These are phyloP conservation scores for Rutpela maculata DNA, from an alignment of 2,888 invertebrate genomes.

Conservation along the genomic window DNA sequence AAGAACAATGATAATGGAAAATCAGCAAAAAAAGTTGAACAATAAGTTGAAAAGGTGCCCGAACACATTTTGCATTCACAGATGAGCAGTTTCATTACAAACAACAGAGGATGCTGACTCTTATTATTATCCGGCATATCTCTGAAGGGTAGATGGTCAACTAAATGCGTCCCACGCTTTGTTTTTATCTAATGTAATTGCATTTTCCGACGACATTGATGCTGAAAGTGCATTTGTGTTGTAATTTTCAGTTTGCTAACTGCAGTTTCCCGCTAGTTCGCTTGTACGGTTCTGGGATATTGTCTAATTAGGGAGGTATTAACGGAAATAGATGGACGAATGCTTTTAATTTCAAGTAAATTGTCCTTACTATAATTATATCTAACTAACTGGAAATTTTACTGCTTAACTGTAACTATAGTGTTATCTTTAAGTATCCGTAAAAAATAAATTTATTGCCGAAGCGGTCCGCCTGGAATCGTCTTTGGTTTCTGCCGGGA, in stretches of 20 bases:
- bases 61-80: conserved; percentile 40
- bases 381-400: conserved; percentile 59
- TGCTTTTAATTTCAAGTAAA: conserved; percentile 61
- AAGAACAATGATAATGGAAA: conserved; percentile 16
- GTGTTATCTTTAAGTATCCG: conserved; percentile 12
- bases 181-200: conserved; percentile 61
- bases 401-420: conserved; percentile 39
- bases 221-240: conserved; percentile 62
- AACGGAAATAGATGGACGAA: conserved; percentile 55
- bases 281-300: conserved; percentile 54
- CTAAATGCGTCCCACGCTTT: conserved; percentile 40
- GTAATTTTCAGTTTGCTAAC: conserved; percentile 61
- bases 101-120: conserved; percentile 15
- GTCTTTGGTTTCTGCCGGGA: conserved; percentile 5
- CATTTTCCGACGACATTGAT: conserved; percentile 59
- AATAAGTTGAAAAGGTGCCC: conserved; percentile 31
- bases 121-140: conserved; percentile 22
- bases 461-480: background rate
- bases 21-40: conserved; percentile 26
- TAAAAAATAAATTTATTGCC: conserved; percentile 13
- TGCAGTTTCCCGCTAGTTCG: conserved; percentile 58
- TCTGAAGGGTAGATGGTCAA: conserved; percentile 36
- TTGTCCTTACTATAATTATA: conserved; percentile 56
- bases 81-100: conserved; percentile 41
- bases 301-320: conserved; percentile 61